Evolutionary conservation across 2,888 invertebrate genomes (phyloP), one percentile per base, ranked within the genome.

Genomic region (Cinara cedri): DNA sequence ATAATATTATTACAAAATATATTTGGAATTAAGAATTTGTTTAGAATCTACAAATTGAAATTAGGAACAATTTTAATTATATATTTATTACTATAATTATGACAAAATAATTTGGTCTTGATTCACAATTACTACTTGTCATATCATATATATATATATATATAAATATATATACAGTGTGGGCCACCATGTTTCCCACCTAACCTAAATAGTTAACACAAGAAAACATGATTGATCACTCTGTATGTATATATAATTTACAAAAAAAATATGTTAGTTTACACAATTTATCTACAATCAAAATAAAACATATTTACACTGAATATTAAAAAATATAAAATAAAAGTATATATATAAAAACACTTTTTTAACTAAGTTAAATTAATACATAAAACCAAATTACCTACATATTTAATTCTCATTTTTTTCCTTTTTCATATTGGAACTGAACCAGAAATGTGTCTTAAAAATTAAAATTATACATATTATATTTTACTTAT

Each of bases 351-450:
- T 78, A 78, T 51, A 76, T 68, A 68, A 72, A 72, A 72, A 72
- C 66, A 76, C 57, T 60, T 46, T 62, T 72, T 74, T 1, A 78
- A 78, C 60, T 60, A 70, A 78, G 34, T 68, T 60, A 34, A 55
- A 78, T 75, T 21, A 76, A 66, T 70, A 60, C 60, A 70, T 78
- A 78, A 70, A 78, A 78, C 70, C 78, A 78, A 78, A 78, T 78
- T 78, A 70, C 42, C 78, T 78, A 78, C 8, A 46, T 16, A 19
- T 70, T 49, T 70, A 34, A 70, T 57, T 57, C 60, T 62, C 21
- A 60, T 76, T 74, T 51, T 42, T 21, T 60, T 70, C 21, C 46
- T 44, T 68, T 55, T 78, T 70, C 8, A 42, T 42, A 70, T 21
- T 62, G 70, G 34, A 78, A 60, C 70, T 68, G 78, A 78, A 78